Evolutionary conservation across 2,888 invertebrate species (phyloP).

Genomic region (Helobdella robusta): DNA sequence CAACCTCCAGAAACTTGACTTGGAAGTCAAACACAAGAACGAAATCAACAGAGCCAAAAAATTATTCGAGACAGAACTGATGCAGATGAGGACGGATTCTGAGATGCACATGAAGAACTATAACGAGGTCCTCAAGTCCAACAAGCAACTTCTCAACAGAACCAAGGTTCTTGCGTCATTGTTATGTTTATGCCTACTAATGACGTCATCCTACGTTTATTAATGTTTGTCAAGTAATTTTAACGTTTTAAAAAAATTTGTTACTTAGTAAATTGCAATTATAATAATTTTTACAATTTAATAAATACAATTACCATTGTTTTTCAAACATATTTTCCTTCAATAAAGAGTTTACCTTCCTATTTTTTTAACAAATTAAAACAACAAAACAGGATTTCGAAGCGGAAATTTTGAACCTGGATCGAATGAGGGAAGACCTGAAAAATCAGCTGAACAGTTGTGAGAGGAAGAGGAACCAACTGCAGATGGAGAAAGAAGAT

Average conservation of each 20-base stretch:
- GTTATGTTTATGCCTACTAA: neutral
- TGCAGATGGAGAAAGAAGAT: neutral
- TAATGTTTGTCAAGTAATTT: too few relatives aligned
- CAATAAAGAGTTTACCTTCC: too few relatives aligned
- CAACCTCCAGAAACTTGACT: neutral
- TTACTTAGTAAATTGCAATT: too few relatives aligned
- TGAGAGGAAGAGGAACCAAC: neutral
- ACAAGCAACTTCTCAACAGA: constrained; percentile 90
- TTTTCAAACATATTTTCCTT: too few relatives aligned
- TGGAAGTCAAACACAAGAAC: constrained; percentile 41
- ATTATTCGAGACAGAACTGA: constrained; percentile 48
- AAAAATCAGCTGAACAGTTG: neutral
- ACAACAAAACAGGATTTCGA: constrained; percentile 21
- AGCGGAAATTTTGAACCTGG: neutral
- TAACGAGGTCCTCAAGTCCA: constrained; percentile 74
- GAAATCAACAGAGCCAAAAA: constrained; percentile 49
- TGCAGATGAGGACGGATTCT: constrained; percentile 43
- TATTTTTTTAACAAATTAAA: too few relatives aligned
- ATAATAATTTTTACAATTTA: too few relatives aligned
- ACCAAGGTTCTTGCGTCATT: constrained; percentile 58
- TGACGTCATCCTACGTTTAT: too few relatives aligned
- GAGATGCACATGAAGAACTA: constrained; percentile 36
- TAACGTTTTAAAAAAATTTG: too few relatives aligned
- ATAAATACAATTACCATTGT: too few relatives aligned
- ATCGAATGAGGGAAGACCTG: neutral